A percentile compares a stretch with the other conserved stretches of the same genome.
These are phyloP conservation scores for Macropis europaea DNA, from an alignment of 2,888 invertebrate genomes.

Conservation along the genomic window DNA sequence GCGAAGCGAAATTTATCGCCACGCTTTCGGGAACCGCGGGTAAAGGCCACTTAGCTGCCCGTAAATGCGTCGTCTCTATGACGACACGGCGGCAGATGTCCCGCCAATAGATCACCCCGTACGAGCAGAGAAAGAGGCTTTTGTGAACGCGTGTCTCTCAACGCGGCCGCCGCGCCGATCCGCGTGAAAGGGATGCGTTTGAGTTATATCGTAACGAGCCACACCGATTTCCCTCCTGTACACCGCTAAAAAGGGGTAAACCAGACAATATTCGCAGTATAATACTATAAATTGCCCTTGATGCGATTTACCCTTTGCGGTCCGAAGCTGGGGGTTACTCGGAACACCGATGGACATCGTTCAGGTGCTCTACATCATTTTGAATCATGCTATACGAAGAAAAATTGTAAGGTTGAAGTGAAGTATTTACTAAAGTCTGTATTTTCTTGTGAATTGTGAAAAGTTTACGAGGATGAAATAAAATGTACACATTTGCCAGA, in stretches of 20 bases:
- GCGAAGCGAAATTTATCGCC: conserved; percentile 71
- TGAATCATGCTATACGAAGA: no score
- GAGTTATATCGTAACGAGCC: conserved; percentile 41
- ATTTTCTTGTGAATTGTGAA: no score
- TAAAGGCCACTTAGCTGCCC: conserved; percentile 76
- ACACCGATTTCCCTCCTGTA: neutral
- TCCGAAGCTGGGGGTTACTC: no score
- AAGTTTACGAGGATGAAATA: no score
- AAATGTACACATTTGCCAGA: no score
- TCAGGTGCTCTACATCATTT: no score
- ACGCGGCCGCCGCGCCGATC: conserved; percentile 31
- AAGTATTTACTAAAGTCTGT: no score
- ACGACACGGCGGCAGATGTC: conserved; percentile 76
- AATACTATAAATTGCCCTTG: no score
- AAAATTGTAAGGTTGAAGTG: no score
- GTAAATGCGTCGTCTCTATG: conserved; percentile 77
- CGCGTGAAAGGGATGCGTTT: conserved; percentile 43
- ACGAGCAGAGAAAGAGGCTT: conserved; percentile 41
- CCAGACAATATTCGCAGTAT: no score
- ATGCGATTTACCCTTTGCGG: no score
- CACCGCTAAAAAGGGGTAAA: neutral
- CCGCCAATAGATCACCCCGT: conserved; percentile 74
- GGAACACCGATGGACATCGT: no score
- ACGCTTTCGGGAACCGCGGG: conserved; percentile 68
- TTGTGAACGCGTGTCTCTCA: conserved; percentile 55